Conservation (phyloP, 2,797 vertebrate species). For the Muraenolepis orangiensis region DNA sequence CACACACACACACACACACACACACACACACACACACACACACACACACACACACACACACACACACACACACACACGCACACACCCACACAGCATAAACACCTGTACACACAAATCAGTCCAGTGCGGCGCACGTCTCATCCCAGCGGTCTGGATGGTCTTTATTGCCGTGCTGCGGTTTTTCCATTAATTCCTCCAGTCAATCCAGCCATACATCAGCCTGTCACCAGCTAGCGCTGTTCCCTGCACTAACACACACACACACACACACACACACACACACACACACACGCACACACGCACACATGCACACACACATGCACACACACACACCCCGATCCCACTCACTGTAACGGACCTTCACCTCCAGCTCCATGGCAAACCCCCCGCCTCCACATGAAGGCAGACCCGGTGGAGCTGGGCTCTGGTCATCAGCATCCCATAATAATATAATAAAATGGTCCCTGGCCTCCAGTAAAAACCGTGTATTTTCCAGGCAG, state of each 20-base stretch:
- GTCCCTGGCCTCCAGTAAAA: neutral
- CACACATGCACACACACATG: conserved; percentile 45
- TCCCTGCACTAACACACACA: conserved; percentile 36
- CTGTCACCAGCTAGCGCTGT: conserved; percentile 51
- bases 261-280: conserved; percentile 38
- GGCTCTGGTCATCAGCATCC: conserved; percentile 33
- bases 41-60: neutral
- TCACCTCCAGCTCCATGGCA: conserved; percentile 29
- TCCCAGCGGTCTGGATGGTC: neutral
- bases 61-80: neutral
- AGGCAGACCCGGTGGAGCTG: conserved; percentile 30
- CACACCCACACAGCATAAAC: neutral
- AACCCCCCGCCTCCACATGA: conserved; percentile 38
- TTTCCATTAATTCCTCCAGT: conserved; percentile 56
- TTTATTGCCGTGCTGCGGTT: conserved; percentile 43
- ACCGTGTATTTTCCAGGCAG: neutral
- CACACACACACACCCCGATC: conserved; percentile 31
- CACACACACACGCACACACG: conserved; percentile 17
- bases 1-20: conserved; percentile 26
- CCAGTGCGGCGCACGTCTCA: too few relatives aligned
- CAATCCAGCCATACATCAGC: conserved; percentile 51
- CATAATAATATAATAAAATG: conserved; percentile 27
- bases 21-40: neutral
- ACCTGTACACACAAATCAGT: neutral
- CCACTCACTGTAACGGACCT: conserved; percentile 50